phyloP scores from a whole-genome alignment of 30 jellyfish, hydroid and myxozoan genomes.

The Hydractinia symbiolongicarpus region DNA sequence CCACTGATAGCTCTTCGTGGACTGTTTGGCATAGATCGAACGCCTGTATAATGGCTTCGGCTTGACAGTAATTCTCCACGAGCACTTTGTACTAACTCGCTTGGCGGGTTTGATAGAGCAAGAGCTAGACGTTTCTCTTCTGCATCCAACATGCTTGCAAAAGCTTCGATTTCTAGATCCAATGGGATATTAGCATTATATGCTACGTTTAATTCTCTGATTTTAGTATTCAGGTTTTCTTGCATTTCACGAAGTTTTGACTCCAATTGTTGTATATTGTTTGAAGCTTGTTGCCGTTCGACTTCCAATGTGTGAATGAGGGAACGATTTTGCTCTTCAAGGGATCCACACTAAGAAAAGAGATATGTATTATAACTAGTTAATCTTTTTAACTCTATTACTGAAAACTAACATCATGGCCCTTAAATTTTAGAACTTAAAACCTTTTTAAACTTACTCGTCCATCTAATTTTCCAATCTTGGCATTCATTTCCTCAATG shows the following conservation, averaged over 20 bases:
- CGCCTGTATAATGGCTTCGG: conserved; percentile 14
- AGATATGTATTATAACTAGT: neutral
- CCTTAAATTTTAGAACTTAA: neutral
- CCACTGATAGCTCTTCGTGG: conserved; percentile 23
- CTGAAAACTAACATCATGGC: neutral
- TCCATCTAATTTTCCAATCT: conserved; percentile 55
- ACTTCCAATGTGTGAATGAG: conserved; percentile 70
- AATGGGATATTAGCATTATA: conserved; percentile 61
- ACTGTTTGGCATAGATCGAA: conserved; percentile 32
- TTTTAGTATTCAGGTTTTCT: conserved; percentile 53
- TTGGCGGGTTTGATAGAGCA: conserved; percentile 56
- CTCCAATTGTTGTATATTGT: conserved; percentile 58
- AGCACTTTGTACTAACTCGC: conserved; percentile 26
- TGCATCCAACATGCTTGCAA: conserved; percentile 62
- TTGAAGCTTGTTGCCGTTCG: conserved; percentile 75
- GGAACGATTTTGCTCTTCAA: conserved; percentile 62
- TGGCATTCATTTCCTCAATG: conserved; percentile 70
- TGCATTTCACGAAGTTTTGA: conserved; percentile 53
- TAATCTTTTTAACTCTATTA: neutral
- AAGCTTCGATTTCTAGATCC: conserved; percentile 82
- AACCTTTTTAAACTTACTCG: conserved; percentile 32
- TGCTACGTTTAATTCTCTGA: conserved; percentile 64
- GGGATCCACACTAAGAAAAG: conserved; percentile 53
- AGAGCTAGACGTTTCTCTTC: conserved; percentile 62
- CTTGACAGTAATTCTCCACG: conserved; percentile 26